Conservation (phyloP, 2,113 vertebrate genomes). For the Periophthalmus modestus region DNA sequence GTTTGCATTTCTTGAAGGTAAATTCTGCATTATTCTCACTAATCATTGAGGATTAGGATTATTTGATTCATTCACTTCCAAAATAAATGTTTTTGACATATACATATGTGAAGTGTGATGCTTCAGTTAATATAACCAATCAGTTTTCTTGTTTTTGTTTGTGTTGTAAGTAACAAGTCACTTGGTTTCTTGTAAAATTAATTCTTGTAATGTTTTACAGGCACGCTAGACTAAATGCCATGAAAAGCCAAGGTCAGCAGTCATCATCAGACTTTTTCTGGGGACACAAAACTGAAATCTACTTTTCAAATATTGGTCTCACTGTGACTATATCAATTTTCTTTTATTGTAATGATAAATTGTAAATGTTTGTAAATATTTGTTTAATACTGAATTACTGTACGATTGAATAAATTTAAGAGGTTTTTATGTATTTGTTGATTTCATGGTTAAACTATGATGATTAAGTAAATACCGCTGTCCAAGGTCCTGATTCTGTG, state of each 20-base stretch:
- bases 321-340: slow-evolving; percentile 45
- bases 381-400: slow-evolving; percentile 36
- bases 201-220: slow-evolving; percentile 36
- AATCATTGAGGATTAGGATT: background rate
- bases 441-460: background rate
- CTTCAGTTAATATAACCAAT: background rate
- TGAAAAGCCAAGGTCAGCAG: slow-evolving; percentile 6
- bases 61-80: background rate
- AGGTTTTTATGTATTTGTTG: slow-evolving; percentile 33
- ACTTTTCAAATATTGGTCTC: slow-evolving; percentile 31
- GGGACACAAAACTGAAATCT: slow-evolving; percentile 10
- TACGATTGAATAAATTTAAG: slow-evolving; percentile 52
- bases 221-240: slow-evolving; percentile 62
- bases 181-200: background rate
- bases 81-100: background rate
- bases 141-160: background rate
- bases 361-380: slow-evolving; percentile 71
- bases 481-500: slow-evolving; percentile 44
- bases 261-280: background rate
- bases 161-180: background rate
- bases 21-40: slow-evolving; percentile 23
- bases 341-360: slow-evolving; percentile 20
- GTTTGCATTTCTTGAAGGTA: slow-evolving; percentile 97
- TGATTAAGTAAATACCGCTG: slow-evolving; percentile 20
- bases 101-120: background rate